phyloP scores from a whole-genome alignment of 2,888 invertebrate species.

The Pristionchus arcanus region DNA sequence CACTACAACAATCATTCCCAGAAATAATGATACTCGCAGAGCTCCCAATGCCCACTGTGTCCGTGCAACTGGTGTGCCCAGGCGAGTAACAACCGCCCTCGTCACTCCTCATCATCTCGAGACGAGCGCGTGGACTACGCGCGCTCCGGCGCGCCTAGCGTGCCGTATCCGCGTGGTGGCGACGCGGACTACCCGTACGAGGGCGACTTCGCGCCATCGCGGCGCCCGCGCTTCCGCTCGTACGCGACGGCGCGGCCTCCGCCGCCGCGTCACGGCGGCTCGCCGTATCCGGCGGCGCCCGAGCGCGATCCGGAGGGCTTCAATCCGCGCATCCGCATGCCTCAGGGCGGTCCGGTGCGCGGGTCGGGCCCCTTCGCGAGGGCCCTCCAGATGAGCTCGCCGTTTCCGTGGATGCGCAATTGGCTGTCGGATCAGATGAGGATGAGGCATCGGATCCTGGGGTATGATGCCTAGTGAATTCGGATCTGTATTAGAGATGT shows the following conservation, averaged over 20 bases:
- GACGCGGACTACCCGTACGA: neutral
- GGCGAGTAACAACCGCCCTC: neutral
- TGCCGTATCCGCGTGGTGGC: neutral
- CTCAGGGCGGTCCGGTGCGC: slow-evolving; percentile 39
- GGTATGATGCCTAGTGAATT: neutral
- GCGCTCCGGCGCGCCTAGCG: slow-evolving; percentile 3
- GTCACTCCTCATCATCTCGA: neutral
- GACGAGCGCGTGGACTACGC: neutral
- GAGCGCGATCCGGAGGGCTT: neutral
- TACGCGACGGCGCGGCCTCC: neutral
- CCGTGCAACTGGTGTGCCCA: slow-evolving; percentile 46
- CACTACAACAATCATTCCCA: too few species aligned
- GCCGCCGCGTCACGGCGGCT: neutral
- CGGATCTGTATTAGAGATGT: too few species aligned
- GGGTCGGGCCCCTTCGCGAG: slow-evolving; percentile 50
- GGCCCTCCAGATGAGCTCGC: slow-evolving; percentile 43
- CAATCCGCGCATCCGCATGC: slow-evolving; percentile 39
- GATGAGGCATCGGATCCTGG: slow-evolving; percentile 38
- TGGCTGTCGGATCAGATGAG: slow-evolving; percentile 49
- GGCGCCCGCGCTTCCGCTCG: slow-evolving; percentile 35
- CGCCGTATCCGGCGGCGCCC: neutral
- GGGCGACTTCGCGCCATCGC: neutral
- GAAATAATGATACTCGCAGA: neutral
- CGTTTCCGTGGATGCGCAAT: slow-evolving; percentile 49
- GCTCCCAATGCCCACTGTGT: slow-evolving; percentile 41